Conservation (phyloP, 2,888 invertebrate species). For the Lepidocyrtoides sp. region DNA sequence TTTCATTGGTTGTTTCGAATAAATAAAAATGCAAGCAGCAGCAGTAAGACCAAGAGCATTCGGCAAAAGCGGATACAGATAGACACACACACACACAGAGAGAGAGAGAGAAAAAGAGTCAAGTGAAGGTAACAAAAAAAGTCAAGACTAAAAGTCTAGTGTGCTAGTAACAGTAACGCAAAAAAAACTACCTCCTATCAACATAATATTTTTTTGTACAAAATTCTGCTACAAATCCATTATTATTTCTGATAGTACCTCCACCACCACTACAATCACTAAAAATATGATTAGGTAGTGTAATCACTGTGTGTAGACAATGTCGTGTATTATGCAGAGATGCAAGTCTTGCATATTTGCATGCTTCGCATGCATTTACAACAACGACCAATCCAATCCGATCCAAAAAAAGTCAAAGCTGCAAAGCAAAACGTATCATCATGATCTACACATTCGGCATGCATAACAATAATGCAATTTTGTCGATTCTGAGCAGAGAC, state of each 20-base stretch:
- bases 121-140: conserved; percentile 68
- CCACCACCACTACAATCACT: background rate
- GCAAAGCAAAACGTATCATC: background rate
- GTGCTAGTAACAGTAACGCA: background rate
- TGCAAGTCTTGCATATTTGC: conserved; percentile 16
- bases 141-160: conserved; percentile 56
- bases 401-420: background rate
- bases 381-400: no score
- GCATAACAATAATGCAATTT: background rate
- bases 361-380: no score
- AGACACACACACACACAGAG: conserved; percentile 33
- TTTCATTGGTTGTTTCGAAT: conserved; percentile 43
- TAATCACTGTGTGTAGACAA: background rate
- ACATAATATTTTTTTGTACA: conserved; percentile 28
- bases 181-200: conserved; percentile 49
- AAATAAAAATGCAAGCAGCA: conserved; percentile 33
- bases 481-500: background rate
- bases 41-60: background rate
- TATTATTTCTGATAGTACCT: background rate
- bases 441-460: background rate
- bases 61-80: conserved; percentile 50
- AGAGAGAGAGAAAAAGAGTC: conserved; percentile 27
- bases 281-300: conserved; percentile 28
- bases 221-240: conserved; percentile 50
- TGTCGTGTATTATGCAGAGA: background rate